phyloP scores from a whole-genome alignment of 2,797 vertebrate genomes.

The Periophthalmus magnuspinnatus region DNA sequence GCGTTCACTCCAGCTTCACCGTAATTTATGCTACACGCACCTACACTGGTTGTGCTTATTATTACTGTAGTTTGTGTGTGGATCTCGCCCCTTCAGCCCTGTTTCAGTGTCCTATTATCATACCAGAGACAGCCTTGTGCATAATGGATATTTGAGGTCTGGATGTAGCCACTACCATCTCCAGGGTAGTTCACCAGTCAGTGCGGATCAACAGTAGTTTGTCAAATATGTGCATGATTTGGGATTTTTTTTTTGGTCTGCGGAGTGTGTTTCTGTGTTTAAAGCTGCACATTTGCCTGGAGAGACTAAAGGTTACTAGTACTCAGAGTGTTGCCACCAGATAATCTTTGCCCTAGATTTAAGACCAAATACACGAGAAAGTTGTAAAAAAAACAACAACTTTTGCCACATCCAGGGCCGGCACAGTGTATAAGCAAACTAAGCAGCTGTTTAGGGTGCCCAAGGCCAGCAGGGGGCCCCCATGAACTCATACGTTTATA shows the following conservation, averaged over 20 bases:
- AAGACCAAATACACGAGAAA: not conserved
- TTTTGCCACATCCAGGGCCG: too few relatives aligned
- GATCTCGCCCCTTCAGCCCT: slow-evolving; percentile 37
- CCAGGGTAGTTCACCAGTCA: slow-evolving; percentile 13
- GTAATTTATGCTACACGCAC: slow-evolving; percentile 41
- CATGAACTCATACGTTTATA: too few relatives aligned
- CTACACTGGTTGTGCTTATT: slow-evolving; percentile 35
- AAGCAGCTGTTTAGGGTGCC: too few relatives aligned
- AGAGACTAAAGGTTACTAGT: not conserved
- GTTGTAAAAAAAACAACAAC: too few relatives aligned
- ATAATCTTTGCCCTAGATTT: too few relatives aligned
- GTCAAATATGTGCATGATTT: not conserved
- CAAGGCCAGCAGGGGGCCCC: too few relatives aligned
- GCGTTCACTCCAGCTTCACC: slow-evolving; percentile 29
- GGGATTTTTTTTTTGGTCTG: not conserved
- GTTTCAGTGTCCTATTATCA: slow-evolving; percentile 54
- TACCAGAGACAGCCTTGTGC: slow-evolving; percentile 53
- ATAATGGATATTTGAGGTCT: slow-evolving; percentile 58
- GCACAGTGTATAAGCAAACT: too few relatives aligned
- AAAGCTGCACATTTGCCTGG: not conserved
- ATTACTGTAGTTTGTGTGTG: slow-evolving; percentile 22
- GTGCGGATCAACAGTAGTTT: not conserved
- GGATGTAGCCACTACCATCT: slow-evolving; percentile 43
- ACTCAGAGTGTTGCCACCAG: too few relatives aligned
- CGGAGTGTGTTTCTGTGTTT: not conserved